Evolutionary conservation across 2,888 invertebrate species (phyloP), one percentile per base, ranked within the genome.

Genomic region (Steromphala cineraria): DNA sequence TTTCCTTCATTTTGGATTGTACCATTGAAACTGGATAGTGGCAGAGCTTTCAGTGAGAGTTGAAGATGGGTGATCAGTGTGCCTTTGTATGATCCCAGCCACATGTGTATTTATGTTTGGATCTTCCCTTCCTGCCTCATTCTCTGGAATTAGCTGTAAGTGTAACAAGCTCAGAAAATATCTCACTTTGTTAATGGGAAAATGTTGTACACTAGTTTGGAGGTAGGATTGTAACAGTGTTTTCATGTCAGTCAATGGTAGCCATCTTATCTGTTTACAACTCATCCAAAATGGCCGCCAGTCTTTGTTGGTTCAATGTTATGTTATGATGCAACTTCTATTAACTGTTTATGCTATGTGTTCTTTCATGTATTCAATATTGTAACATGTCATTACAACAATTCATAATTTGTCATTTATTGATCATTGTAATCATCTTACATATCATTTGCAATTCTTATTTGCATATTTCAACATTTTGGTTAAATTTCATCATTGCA

Each of bases 251-350:
- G 56, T 56, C 28, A 15, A 62, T 62, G 62, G 71, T 36, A n/a
- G 40, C 71, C 71, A 71, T 71, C 71, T 71, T 71, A 40, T 71
- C 71, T 71, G 71, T 71, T 71, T 71, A 71, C 71, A 71, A 71
- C 71, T 71, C 36, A 40, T 71, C 40, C 71, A 71, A 71, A 31
- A 71, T 71, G 71, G 71, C 71, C 36, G 71, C 40, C 40, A 71
- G 28, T 71, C 71, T 71, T 71, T 71, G 71, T 71, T 71, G 71
- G 62, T 0, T 17, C 28, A 13, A 21, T 62, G 62, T 19, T 36
- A 31, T 71, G 71, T 71, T 71, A 71, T 71, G 71, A 71, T 71
- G 71, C 40, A 71, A 7, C 36, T 71, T 40, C 71, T 46, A 46
- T 46, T 46, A 10, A 46, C 46, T 46, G 46, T 46, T 46, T 13